Evolutionary conservation across 2,797 vertebrate species (phyloP).

Genomic region (Rhinoraja longicauda): DNA sequence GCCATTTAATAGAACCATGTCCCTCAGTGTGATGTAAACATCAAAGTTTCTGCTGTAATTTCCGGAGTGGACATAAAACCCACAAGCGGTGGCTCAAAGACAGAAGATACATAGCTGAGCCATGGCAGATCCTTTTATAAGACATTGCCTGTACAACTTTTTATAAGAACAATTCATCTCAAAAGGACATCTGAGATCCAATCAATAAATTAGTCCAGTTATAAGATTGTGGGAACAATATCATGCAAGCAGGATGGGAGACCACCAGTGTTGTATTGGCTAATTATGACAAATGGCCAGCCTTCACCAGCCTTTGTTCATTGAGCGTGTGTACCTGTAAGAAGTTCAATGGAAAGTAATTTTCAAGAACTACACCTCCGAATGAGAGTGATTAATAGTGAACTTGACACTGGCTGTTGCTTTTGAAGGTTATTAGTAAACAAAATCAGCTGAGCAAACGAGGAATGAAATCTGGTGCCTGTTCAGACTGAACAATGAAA

Average conservation of each 20-base stretch:
- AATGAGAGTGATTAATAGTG: neutral
- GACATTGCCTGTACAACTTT: neutral
- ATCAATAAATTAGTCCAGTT: neutral
- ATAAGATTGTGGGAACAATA: neutral
- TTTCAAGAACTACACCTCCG: neutral
- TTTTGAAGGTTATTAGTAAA: neutral
- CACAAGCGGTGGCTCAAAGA: too few relatives aligned
- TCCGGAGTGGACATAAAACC: too few relatives aligned
- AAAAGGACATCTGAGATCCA: neutral
- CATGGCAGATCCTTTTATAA: neutral
- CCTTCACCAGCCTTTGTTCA: neutral
- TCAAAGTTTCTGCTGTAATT: too few relatives aligned
- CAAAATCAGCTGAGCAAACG: neutral
- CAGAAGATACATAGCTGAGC: too few relatives aligned
- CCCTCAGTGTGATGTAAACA: too few relatives aligned
- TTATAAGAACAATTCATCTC: neutral
- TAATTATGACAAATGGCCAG: neutral
- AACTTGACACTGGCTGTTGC: neutral
- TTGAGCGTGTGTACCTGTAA: neutral
- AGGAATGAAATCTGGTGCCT: neutral
- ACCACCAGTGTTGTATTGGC: neutral
- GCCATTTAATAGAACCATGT: too few relatives aligned
- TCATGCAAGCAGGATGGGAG: neutral
- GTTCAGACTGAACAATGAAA: too few relatives aligned
- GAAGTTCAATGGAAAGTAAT: neutral